phyloP scores from a whole-genome alignment of 2,113 vertebrate genomes.

The Lepisosteus oculatus region DNA sequence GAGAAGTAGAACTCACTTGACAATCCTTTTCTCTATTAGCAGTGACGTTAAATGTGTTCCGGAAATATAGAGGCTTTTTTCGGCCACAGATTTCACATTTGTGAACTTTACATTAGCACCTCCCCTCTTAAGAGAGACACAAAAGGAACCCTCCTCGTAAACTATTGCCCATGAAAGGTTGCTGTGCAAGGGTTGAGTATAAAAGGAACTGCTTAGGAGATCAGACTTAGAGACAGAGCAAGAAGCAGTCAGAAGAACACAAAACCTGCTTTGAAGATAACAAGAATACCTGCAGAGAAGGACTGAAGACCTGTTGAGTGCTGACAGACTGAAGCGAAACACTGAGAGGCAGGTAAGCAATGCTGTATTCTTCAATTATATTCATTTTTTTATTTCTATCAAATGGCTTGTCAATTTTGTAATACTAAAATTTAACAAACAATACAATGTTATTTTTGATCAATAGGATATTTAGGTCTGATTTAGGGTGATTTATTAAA shows the following conservation, averaged over 20 bases:
- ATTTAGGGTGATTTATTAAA: no score
- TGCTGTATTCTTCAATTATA: no score
- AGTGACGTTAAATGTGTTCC: constrained; percentile 18
- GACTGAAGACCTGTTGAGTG: not conserved
- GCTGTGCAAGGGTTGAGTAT: constrained; percentile 34
- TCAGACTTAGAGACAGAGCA: not conserved
- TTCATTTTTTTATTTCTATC: no score
- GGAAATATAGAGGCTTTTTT: constrained; percentile 10
- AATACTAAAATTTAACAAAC: no score
- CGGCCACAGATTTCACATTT: not conserved
- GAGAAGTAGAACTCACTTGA: constrained; percentile 16
- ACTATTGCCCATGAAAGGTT: constrained; percentile 28
- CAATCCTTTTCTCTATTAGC: constrained; percentile 16
- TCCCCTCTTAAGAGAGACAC: constrained; percentile 9
- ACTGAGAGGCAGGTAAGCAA: constrained; percentile 8
- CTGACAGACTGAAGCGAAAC: not conserved
- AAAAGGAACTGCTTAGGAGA: constrained; percentile 30
- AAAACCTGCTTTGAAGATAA: constrained; percentile 1
- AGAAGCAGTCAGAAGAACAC: constrained; percentile 13
- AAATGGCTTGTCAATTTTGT: no score
- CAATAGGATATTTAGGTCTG: no score
- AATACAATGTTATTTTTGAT: no score
- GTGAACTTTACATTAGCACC: constrained; percentile 14
- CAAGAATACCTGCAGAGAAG: not conserved
- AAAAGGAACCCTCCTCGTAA: constrained; percentile 8